Conservation (phyloP, 2,113 vertebrate species). For the Panurus biarmicus region DNA sequence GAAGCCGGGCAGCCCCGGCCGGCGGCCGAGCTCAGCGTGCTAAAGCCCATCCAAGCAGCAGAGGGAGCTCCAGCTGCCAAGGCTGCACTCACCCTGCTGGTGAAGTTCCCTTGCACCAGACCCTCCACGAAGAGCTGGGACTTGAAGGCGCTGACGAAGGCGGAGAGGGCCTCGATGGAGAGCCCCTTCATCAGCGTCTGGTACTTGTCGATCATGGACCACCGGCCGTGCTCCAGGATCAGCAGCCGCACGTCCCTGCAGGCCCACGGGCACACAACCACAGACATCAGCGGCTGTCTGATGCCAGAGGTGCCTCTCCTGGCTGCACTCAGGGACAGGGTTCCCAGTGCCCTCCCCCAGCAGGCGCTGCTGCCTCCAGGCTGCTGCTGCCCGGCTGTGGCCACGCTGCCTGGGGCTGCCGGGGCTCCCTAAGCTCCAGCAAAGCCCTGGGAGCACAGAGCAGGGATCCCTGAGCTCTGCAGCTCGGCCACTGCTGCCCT, state of each 20-base stretch:
- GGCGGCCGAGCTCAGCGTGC: neutral
- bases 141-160: slow-evolving; percentile 82
- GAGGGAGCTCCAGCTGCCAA: neutral
- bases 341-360: neutral
- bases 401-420: neutral
- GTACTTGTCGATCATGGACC: slow-evolving; percentile 93
- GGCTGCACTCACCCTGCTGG: slow-evolving; percentile 77
- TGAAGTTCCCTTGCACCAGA: slow-evolving; percentile 91
- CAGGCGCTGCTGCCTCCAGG: neutral
- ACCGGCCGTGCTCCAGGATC: slow-evolving; percentile 86
- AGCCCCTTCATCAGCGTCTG: slow-evolving; percentile 79
- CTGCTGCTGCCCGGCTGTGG: neutral
- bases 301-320: neutral
- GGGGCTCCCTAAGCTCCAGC: neutral
- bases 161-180: slow-evolving; percentile 76
- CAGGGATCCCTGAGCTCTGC: neutral
- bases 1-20: neutral
- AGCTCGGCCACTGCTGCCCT: neutral
- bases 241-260: slow-evolving; percentile 86
- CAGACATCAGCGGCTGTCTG: neutral
- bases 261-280: neutral
- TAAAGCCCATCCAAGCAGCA: neutral
- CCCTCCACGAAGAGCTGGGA: slow-evolving; percentile 86
- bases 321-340: neutral
- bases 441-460: neutral